Percentiles rank a stretch among this genome's conserved stretches.
Conservation (phyloP, 2,113 vertebrate species). For the Hemiscyllium ocellatum region DNA sequence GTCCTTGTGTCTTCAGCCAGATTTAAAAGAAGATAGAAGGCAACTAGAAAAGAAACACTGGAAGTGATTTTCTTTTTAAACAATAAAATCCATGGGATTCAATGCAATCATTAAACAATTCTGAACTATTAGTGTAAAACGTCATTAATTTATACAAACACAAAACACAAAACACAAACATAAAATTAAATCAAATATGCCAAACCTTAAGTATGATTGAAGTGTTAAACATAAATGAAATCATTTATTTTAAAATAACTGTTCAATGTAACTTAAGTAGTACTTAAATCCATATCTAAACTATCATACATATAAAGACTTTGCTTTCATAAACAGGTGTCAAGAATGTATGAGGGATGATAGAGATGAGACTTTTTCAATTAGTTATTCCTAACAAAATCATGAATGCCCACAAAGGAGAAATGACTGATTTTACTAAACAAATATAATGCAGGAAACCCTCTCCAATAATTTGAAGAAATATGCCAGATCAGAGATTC, state of each 20-base stretch:
- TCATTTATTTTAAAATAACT: neutral
- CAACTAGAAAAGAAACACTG: slow-evolving; percentile 54
- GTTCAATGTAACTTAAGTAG: neutral
- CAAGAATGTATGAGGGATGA: neutral
- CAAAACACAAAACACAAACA: neutral
- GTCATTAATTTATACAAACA: neutral
- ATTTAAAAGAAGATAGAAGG: slow-evolving; percentile 82
- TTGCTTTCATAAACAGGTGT: neutral
- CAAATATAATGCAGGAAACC: neutral
- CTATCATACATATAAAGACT: neutral
- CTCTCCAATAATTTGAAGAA: neutral
- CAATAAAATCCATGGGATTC: neutral
- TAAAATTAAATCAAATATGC: neutral
- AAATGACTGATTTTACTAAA: neutral
- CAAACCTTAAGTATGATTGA: neutral
- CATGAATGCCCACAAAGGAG: neutral
- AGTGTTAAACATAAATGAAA: neutral
- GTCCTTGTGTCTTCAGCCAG: slow-evolving; percentile 84
- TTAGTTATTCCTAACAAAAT: neutral
- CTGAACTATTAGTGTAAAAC: neutral
- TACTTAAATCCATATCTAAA: neutral
- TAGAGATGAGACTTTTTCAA: neutral
- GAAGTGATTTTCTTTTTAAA: neutral
- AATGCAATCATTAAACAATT: too few relatives aligned
- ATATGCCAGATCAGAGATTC: neutral